Conservation (phyloP, 2,888 invertebrate species). For the Apodemia duryi region DNA sequence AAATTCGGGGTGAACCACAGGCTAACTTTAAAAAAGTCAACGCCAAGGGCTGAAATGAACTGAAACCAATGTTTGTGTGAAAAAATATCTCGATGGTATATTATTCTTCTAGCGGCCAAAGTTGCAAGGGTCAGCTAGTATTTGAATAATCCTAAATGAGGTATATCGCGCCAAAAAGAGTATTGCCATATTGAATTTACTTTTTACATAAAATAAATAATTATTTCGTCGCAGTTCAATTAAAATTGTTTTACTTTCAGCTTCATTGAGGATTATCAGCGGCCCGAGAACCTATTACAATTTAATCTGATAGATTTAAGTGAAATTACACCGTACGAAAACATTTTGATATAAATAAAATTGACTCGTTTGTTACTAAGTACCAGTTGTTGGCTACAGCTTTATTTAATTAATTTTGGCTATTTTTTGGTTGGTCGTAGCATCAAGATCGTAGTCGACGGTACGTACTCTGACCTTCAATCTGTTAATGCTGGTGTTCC, state of each 20-base stretch:
- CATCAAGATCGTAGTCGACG: too few relatives aligned
- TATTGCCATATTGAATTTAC: not conserved
- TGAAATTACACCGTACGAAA: conserved; percentile 34
- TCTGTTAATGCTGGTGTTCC: too few relatives aligned
- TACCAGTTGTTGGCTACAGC: too few relatives aligned
- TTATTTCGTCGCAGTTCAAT: conserved; percentile 26
- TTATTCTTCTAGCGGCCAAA: too few relatives aligned
- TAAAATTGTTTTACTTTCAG: conserved; percentile 27
- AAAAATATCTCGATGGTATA: too few relatives aligned
- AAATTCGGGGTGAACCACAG: too few relatives aligned
- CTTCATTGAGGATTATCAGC: conserved; percentile 30
- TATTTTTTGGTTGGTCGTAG: too few relatives aligned
- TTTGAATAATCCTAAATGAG: not conserved
- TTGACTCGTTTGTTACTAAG: not conserved
- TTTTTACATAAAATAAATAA: conserved; percentile 18
- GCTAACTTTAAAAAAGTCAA: too few relatives aligned
- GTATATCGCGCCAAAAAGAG: not conserved
- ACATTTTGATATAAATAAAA: conserved; percentile 23
- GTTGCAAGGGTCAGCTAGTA: not conserved
- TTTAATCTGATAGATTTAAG: conserved; percentile 29
- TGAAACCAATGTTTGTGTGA: too few relatives aligned
- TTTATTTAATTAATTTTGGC: too few relatives aligned
- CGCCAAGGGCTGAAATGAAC: too few relatives aligned
- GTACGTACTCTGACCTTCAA: too few relatives aligned
- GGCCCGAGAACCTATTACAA: conserved; percentile 32